Percentiles rank a stretch among this genome's conserved stretches.
Conservation (phyloP, 2,797 vertebrate species). For the Melanitta fusca region DNA sequence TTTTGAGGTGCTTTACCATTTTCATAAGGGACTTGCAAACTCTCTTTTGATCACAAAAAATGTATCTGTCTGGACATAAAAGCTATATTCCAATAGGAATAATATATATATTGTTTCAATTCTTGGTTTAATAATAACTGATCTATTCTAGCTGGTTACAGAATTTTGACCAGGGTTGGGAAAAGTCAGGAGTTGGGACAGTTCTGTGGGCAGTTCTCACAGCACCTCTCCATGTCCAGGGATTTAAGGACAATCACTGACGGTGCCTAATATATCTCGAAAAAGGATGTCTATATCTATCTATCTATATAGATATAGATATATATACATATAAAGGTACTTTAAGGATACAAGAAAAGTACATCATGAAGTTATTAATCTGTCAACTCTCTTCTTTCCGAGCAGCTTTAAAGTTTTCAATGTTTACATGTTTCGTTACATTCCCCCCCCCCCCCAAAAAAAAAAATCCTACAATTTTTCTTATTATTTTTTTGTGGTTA, state of each 20-base stretch:
- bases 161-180: conserved; percentile 50
- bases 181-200: conserved; percentile 29
- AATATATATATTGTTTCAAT: background rate
- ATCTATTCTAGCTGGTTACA: conserved; percentile 21
- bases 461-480: background rate
- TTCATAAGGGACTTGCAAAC: background rate
- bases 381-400: background rate
- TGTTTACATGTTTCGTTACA: background rate
- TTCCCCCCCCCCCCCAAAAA: background rate
- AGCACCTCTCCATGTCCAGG: conserved; percentile 33
- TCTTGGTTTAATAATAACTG: background rate
- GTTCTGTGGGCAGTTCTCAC: conserved; percentile 49
- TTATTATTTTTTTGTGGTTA: background rate
- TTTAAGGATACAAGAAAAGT: conserved; percentile 14
- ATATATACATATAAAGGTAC: conserved; percentile 30
- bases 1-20: background rate
- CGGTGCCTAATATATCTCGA: conserved; percentile 14
- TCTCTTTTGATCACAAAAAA: background rate
- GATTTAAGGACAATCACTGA: conserved; percentile 41
- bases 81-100: background rate
- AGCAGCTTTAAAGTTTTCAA: background rate
- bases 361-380: background rate
- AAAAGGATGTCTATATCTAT: conserved; percentile 16
- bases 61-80: background rate
- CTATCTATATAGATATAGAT: too few species aligned